Evolutionary conservation across 2,797 vertebrate genomes (phyloP), one percentile per base, ranked within the genome.

Genomic region (Cyclura pinguis): DNA sequence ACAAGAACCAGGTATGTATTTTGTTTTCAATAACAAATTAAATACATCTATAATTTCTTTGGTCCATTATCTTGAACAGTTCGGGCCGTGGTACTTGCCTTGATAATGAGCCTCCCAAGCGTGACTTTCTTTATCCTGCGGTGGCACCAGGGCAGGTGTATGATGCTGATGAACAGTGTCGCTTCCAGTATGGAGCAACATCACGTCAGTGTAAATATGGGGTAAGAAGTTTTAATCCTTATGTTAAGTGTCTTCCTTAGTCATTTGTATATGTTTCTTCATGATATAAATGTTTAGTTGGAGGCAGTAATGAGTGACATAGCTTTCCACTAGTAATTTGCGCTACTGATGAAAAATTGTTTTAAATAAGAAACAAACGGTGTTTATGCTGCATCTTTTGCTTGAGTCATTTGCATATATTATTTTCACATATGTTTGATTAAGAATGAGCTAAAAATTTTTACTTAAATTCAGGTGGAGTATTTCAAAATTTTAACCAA

Each of bases 1-100:
- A 85, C 77, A 95, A 96, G 87, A 95, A n/a, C 76, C 95, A 93
- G 94, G 90, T 94, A 94, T 92, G 1, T 96, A 95, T 97, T 96
- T 90, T 96, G 94, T 83, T 94, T 96, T 88, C 97, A 94, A 92
- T 93, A 95, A 80, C 91, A 94, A 92, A 16, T 94, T 93, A 95
- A 95, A 91, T 96, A 93, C 95, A 92, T 94, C 94, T 96, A 96
- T 97, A 97, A 97, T 96, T 96, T 92, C 91, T 96, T 96, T 97
- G 96, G 95, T 97, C 95, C 96, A 97, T 97, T 98, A 97, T 98
- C 98, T 98, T 98, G 97, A 98, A 99, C 98, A 99, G 99, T 98
- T 99, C 99, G 98, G 99, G 99, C 98, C 99, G 99, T 97, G 99
- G 99, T 97, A 99, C 98, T 97, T 99, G 99, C 98, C 98, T 99